Evolutionary conservation across 2,888 invertebrate genomes (phyloP).

Genomic region (Conus canariensis): DNA sequence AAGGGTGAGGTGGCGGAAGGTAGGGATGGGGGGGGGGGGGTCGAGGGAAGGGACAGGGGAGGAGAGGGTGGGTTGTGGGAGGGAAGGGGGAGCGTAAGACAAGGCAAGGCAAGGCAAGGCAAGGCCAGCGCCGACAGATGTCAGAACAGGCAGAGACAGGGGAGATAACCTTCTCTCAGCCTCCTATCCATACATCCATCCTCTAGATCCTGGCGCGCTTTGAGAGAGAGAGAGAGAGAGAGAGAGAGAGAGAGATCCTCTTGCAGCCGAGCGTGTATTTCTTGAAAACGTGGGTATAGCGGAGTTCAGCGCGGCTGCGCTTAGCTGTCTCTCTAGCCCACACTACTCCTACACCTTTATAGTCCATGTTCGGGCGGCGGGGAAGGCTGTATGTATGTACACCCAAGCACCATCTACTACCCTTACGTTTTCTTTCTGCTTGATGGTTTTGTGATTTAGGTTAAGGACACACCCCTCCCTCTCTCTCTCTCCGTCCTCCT

Average conservation of each 20-base stretch:
- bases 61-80: not conserved
- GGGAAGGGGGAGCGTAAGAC: not conserved
- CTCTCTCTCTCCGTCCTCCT: not conserved
- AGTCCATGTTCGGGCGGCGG: too few species aligned
- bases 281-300: too few species aligned
- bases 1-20: not conserved
- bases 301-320: too few species aligned
- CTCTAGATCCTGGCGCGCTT: not conserved
- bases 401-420: not conserved
- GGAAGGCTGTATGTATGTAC: too few species aligned
- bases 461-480: not conserved
- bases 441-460: not conserved
- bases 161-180: conserved; percentile 1
- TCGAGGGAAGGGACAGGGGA: not conserved
- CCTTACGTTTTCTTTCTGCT: not conserved
- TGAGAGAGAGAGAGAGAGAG: not conserved
- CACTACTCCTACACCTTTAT: too few species aligned
- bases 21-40: too few species aligned
- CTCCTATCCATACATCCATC: not conserved
- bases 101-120: not conserved
- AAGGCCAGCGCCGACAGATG: not conserved
- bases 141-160: not conserved
- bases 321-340: too few species aligned
- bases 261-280: not conserved
- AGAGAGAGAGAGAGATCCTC: not conserved